phyloP scores from a whole-genome alignment of 2,888 invertebrate genomes.

The Epirrhoe tristata region DNA sequence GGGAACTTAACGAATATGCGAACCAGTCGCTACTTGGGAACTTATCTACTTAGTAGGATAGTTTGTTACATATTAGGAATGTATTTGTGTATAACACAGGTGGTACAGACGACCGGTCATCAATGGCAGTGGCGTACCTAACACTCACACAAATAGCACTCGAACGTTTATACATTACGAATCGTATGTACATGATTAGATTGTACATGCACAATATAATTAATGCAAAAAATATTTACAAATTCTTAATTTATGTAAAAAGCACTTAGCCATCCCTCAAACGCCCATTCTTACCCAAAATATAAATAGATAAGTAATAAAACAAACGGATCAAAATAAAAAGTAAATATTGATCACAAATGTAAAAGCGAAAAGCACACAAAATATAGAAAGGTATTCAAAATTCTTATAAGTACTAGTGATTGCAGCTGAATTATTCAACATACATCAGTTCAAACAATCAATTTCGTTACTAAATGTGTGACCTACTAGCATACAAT shows the following conservation, averaged over 20 bases:
- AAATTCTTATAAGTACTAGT: slow-evolving; percentile 21
- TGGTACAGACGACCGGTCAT: slow-evolving; percentile 33
- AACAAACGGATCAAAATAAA: slow-evolving; percentile 32
- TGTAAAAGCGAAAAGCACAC: slow-evolving; percentile 42
- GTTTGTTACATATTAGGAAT: slow-evolving; percentile 52
- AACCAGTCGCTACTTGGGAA: slow-evolving; percentile 68
- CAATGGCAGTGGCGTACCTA: slow-evolving; percentile 78
- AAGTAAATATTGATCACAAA: slow-evolving; percentile 33
- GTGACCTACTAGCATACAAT: slow-evolving; percentile 16
- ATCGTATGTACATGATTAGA: slow-evolving; percentile 59
- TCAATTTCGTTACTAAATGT: slow-evolving; percentile 13
- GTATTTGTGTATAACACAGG: slow-evolving; percentile 44
- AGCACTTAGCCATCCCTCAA: slow-evolving; percentile 74
- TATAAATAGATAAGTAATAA: slow-evolving; percentile 46
- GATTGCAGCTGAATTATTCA: slow-evolving; percentile 26
- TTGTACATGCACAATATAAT: slow-evolving; percentile 71
- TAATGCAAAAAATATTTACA: slow-evolving; percentile 83
- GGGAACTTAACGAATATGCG: slow-evolving; percentile 54
- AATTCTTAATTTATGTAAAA: slow-evolving; percentile 70
- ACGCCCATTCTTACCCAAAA: slow-evolving; percentile 57
- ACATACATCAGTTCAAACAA: slow-evolving; percentile 15
- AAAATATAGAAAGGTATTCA: slow-evolving; percentile 19
- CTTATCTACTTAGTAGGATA: slow-evolving; percentile 64
- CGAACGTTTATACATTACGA: slow-evolving; percentile 73
- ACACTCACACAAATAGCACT: slow-evolving; percentile 78